Conservation (phyloP, 2,888 invertebrate species). For the Arrhopalites spinosus region DNA sequence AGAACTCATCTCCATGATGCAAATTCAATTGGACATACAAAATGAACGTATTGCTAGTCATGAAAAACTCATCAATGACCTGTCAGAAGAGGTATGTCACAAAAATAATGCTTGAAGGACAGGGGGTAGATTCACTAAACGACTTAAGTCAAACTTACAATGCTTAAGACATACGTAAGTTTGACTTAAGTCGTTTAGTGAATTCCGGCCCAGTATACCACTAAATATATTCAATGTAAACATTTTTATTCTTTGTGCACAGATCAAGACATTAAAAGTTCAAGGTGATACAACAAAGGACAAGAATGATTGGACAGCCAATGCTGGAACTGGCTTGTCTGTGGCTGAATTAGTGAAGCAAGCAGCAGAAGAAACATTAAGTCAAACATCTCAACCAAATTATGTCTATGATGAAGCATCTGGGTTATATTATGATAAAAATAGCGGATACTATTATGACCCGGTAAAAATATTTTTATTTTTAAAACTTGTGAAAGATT, state of each 20-base stretch:
- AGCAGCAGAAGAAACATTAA: constrained; percentile 50
- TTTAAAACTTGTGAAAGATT: too few species aligned
- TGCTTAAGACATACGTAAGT: too few species aligned
- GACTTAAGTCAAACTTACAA: too few species aligned
- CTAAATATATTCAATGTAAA: neutral
- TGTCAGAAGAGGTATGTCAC: constrained; percentile 37
- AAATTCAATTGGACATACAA: constrained; percentile 51
- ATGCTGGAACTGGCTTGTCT: neutral
- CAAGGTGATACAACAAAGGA: neutral
- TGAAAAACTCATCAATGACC: constrained; percentile 36
- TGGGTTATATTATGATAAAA: constrained; percentile 86
- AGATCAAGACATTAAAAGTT: neutral
- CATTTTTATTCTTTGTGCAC: neutral
- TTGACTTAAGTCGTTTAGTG: too few species aligned
- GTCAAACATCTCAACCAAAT: constrained; percentile 25
- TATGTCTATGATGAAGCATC: constrained; percentile 86
- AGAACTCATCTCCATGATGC: constrained; percentile 45
- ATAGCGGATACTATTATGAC: constrained; percentile 88
- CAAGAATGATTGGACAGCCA: constrained; percentile 9
- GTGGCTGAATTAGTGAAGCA: constrained; percentile 36
- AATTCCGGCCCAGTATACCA: neutral
- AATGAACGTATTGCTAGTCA: constrained; percentile 44
- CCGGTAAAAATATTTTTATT: constrained; percentile 70
- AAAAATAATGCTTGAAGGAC: neutral
- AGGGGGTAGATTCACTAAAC: too few species aligned